Evolutionary conservation across 2,888 invertebrate species (phyloP).

Genomic region (Reticulitermes lucifugus): DNA sequence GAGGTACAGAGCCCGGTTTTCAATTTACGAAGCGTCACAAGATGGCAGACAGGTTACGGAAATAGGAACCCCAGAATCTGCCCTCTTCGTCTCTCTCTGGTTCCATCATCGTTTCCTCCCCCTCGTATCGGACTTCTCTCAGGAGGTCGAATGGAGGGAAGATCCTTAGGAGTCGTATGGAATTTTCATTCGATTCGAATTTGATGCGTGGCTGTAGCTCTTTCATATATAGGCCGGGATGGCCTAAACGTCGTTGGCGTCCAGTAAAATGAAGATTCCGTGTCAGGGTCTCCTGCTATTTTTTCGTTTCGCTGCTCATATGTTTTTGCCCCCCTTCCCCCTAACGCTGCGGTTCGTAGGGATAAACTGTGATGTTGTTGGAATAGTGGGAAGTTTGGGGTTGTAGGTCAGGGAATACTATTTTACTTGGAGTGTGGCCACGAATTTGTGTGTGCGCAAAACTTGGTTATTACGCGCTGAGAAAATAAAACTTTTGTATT

Average conservation of each 20-base stretch:
- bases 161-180: constrained; percentile 23
- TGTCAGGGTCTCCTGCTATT: background rate
- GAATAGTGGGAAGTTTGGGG: too few relatives aligned
- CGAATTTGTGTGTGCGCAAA: too few relatives aligned
- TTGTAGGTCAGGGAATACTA: too few relatives aligned
- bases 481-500: too few relatives aligned
- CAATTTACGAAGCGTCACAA: too few relatives aligned
- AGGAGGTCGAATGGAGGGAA: background rate
- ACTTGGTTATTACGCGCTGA: too few relatives aligned
- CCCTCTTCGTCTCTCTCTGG: background rate
- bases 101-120: background rate
- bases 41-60: background rate
- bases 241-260: background rate
- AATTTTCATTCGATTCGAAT: constrained; percentile 49
- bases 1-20: too few relatives aligned
- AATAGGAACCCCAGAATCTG: background rate
- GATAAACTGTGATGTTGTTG: too few relatives aligned
- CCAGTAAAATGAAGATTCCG: constrained; percentile 18
- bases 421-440: too few relatives aligned
- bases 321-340: too few relatives aligned
- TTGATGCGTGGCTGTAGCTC: constrained; percentile 14
- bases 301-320: too few relatives aligned
- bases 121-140: background rate
- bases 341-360: too few relatives aligned
- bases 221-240: background rate